phyloP scores from a whole-genome alignment of 2,113 vertebrate genomes.

The Catagonus wagneri region DNA sequence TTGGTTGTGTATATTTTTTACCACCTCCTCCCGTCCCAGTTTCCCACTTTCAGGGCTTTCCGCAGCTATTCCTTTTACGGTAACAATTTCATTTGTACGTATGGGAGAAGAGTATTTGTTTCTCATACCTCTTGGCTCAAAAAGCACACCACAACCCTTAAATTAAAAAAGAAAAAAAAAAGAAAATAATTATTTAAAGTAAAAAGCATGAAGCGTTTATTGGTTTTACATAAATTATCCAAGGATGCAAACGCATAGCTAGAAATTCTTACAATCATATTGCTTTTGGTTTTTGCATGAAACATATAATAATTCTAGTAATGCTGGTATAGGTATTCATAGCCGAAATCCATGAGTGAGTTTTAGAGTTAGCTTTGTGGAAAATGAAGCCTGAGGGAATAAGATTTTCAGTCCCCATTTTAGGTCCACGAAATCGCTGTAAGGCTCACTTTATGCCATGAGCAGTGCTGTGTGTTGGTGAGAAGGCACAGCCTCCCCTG shows the following conservation, averaged over 20 bases:
- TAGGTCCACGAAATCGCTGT: not conserved
- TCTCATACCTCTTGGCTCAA: not conserved
- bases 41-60: not conserved
- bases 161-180: not conserved
- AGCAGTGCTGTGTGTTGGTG: not conserved
- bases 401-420: not conserved
- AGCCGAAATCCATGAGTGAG: not conserved
- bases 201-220: not conserved
- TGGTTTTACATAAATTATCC: not conserved
- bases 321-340: accelerated
- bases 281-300: not conserved
- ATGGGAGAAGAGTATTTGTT: not conserved
- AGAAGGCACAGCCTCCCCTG: too few relatives aligned
- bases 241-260: not conserved
- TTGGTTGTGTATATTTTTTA: not conserved
- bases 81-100: not conserved
- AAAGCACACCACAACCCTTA: not conserved
- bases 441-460: not conserved
- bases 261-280: not conserved
- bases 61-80: too few relatives aligned
- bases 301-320: too few relatives aligned
- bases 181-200: not conserved
- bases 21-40: too few relatives aligned
- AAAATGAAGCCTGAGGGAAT: accelerated
- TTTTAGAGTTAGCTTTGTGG: not conserved